Evolutionary conservation across 2,113 vertebrate species (phyloP), one percentile per base, ranked within the genome.

Genomic region (Psophia crepitans): DNA sequence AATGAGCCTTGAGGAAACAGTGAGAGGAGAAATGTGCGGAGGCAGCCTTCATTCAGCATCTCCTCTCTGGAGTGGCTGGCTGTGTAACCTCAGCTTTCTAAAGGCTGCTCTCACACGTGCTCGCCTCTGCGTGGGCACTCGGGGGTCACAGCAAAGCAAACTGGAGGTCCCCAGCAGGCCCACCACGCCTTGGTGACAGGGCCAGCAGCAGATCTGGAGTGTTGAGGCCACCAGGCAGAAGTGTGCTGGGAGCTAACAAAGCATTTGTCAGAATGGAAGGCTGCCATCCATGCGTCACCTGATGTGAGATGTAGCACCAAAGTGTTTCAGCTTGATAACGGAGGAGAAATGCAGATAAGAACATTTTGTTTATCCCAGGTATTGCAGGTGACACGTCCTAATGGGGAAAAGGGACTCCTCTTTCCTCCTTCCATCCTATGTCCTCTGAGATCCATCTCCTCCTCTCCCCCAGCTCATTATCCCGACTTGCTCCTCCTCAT

Each of bases 21-120:
- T 18, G 57, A 32, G n/a, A 96, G 17, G 43, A 66, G 83, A 57
- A 93, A 39, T 12, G 5, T 33, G 70, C 58, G 65, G 78, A 75
- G 37, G 35, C 87, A 93, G 66, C 61, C 37, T 87, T 89, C 5
- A 1, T 53, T 73, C 0, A 0, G n/a, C 2, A 3, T 57, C 69
- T 77, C 24, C 24, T 68, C 21, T 27, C 57, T n/a, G 58, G 43
- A 87, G 57, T 0, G 0, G 16, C 58, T 0, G 0, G n/a, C 76
- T 43, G 21, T 6, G 3, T 74, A 83, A 58, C 60, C 39, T 78
- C 65, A 21, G 65, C 35, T 75, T 56, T 76, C 61, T 65, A 17
- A 49, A 71, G 23, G 63, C 69, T 2, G 1, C 60, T 84, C 73
- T 71, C 49, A 65, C 6, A 1, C 1, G 1, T 39, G 16, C 24